Conservation (phyloP, 2,797 vertebrate species). For the Setipinna tenuifilis region DNA sequence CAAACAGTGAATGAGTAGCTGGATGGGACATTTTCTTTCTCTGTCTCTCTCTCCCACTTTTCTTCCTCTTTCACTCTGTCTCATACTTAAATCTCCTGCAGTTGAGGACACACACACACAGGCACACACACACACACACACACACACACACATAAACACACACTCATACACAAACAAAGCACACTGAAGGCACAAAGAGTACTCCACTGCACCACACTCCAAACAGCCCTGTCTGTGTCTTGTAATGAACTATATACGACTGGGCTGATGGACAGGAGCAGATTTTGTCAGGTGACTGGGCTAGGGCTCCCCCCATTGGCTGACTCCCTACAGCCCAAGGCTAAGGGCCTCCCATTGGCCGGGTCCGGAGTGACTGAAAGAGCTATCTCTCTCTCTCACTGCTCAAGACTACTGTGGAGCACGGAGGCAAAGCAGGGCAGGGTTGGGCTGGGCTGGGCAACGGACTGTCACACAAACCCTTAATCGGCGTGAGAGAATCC, state of each 20-base stretch:
- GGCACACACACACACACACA: constrained; percentile 5
- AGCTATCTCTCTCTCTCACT: constrained; percentile 75
- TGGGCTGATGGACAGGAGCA: constrained; percentile 89
- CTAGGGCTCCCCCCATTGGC: constrained; percentile 77
- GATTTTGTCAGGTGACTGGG: constrained; percentile 84
- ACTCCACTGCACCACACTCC: constrained; percentile 84
- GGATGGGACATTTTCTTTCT: constrained; percentile 9
- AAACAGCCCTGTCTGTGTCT: constrained; percentile 77
- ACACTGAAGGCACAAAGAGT: constrained; percentile 70
- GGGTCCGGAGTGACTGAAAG: constrained; percentile 77
- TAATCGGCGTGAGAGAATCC: background rate
- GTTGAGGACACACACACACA: constrained; percentile 30
- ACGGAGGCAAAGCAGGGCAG: constrained; percentile 78
- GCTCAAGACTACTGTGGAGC: constrained; percentile 75
- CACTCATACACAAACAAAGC: constrained; percentile 41
- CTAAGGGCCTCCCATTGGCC: constrained; percentile 78
- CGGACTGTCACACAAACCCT: constrained; percentile 23
- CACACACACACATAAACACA: constrained; percentile 21
- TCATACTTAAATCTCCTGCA: background rate
- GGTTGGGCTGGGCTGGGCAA: constrained; percentile 65
- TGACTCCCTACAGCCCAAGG: constrained; percentile 65
- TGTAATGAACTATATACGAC: constrained; percentile 93
- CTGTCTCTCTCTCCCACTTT: constrained; percentile 13
- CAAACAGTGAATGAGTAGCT: constrained; percentile 26
- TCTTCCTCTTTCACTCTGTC: constrained; percentile 16